Percentiles rank a stretch among this genome's conserved stretches.
Conservation (phyloP, 2,113 vertebrate genomes). For the Lagopus muta region DNA sequence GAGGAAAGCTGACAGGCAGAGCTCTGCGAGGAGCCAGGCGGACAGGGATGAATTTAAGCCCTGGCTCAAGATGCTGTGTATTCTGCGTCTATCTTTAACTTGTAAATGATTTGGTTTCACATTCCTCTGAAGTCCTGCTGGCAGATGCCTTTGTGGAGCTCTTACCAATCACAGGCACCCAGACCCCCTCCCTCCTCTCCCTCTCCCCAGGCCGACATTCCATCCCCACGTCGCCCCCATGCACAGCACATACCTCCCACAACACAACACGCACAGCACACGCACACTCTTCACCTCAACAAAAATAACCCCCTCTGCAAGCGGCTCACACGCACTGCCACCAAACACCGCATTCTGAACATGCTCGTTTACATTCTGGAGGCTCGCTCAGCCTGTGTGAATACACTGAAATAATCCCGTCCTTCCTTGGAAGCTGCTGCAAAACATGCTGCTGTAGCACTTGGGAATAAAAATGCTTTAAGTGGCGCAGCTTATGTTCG, state of each 20-base stretch:
- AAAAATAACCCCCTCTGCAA: not conserved
- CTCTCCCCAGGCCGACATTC: not conserved
- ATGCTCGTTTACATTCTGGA: not conserved
- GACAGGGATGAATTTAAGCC: constrained; percentile 83
- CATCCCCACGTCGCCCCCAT: not conserved
- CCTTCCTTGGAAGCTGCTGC: not conserved
- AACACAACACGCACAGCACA: not conserved
- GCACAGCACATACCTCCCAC: not conserved
- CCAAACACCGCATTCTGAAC: not conserved
- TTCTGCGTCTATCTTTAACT: constrained; percentile 97
- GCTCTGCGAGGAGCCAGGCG: constrained; percentile 54
- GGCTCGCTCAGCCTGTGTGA: not conserved
- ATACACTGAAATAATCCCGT: not conserved
- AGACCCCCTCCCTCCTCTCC: not conserved
- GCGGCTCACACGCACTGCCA: not conserved
- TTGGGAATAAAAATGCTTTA: not conserved
- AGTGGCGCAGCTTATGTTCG: not conserved
- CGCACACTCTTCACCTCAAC: not conserved
- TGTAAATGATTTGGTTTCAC: constrained; percentile 90
- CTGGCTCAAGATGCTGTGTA: constrained; percentile 80
- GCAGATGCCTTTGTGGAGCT: constrained; percentile 80
- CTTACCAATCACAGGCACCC: constrained; percentile 85
- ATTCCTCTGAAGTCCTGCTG: constrained; percentile 91
- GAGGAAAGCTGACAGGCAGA: constrained; percentile 62
- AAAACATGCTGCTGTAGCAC: not conserved